Percentiles rank a stretch among this genome's conserved stretches.
Conservation (phyloP, 2,888 invertebrate species). For the Spodoptera littoralis region DNA sequence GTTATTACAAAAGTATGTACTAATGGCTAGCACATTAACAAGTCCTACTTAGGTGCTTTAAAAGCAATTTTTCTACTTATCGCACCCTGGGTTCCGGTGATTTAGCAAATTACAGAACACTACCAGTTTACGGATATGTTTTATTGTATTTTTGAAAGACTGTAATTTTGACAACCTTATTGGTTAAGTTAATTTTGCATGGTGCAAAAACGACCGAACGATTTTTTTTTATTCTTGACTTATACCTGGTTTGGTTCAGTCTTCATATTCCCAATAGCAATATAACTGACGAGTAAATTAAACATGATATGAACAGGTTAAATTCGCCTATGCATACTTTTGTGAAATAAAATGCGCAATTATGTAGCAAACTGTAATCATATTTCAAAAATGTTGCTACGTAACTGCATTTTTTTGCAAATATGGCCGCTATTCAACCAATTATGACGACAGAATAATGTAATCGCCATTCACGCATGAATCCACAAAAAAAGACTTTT, state of each 20-base stretch:
- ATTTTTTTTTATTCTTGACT: too few relatives aligned
- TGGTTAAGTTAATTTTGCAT: too few relatives aligned
- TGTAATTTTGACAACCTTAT: too few relatives aligned
- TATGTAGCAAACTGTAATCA: slow-evolving; percentile 6
- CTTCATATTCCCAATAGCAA: too few relatives aligned
- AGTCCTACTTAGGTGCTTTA: slow-evolving; percentile 17
- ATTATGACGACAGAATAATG: slow-evolving; percentile 34
- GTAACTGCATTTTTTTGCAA: neutral
- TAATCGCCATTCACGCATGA: slow-evolving; percentile 43
- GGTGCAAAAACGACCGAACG: too few relatives aligned
- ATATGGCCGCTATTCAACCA: slow-evolving; percentile 21
- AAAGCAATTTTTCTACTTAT: slow-evolving; percentile 21
- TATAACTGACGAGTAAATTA: too few relatives aligned
- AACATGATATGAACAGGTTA: too few relatives aligned
- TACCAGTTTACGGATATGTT: slow-evolving; percentile 4
- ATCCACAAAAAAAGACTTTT: slow-evolving; percentile 40
- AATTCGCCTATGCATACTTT: too few relatives aligned
- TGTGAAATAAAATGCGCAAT: too few relatives aligned
- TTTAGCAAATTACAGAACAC: slow-evolving; percentile 22
- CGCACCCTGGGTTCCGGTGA: slow-evolving; percentile 1
- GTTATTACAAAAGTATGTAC: slow-evolving; percentile 23
- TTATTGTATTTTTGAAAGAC: too few relatives aligned
- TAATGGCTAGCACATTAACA: slow-evolving; percentile 7
- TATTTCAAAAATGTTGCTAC: slow-evolving; percentile 1
- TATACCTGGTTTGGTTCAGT: too few relatives aligned